Percentiles rank a stretch among this genome's conserved stretches.
Evolutionary conservation across 1,140 invertebrate genomes (phyloP).

Genomic region (Heliconius himera): DNA sequence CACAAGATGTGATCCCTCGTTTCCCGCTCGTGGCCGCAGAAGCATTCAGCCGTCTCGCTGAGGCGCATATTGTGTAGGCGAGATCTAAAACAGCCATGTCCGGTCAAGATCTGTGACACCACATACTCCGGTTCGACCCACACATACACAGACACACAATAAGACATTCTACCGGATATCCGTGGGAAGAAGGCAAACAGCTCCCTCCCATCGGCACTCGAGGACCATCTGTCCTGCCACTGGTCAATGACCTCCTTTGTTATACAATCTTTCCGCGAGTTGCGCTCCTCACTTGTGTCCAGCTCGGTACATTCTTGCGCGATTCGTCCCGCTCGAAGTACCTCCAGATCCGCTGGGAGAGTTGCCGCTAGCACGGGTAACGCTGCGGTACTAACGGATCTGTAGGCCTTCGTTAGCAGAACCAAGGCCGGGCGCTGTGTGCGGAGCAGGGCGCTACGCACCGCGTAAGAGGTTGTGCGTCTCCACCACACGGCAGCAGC

Average conservation of each 20-base stretch:
- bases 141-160: too few species aligned
- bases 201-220: constrained; percentile 13
- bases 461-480: not conserved
- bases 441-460: constrained; percentile 18
- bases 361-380: constrained; percentile 48
- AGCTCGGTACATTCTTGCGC: not conserved
- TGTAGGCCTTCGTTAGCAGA: constrained; percentile 31
- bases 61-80: constrained; percentile 16
- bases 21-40: not conserved
- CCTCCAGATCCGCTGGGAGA: constrained; percentile 51
- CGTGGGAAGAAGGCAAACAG: not conserved
- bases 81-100: not conserved
- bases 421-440: constrained; percentile 42
- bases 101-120: not conserved
- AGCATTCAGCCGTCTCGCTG: not conserved
- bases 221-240: constrained; percentile 35
- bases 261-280: not conserved
- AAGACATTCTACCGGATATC: constrained; percentile 1
- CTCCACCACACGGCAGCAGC: constrained; percentile 14
- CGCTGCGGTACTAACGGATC: constrained; percentile 43
- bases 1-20: constrained; percentile 6
- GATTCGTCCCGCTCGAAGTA: constrained; percentile 38
- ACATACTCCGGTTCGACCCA: not conserved
- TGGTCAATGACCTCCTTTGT: not conserved
- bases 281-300: not conserved